Conservation (phyloP, 2,113 vertebrate genomes). For the Xenotilapia longispinis region DNA sequence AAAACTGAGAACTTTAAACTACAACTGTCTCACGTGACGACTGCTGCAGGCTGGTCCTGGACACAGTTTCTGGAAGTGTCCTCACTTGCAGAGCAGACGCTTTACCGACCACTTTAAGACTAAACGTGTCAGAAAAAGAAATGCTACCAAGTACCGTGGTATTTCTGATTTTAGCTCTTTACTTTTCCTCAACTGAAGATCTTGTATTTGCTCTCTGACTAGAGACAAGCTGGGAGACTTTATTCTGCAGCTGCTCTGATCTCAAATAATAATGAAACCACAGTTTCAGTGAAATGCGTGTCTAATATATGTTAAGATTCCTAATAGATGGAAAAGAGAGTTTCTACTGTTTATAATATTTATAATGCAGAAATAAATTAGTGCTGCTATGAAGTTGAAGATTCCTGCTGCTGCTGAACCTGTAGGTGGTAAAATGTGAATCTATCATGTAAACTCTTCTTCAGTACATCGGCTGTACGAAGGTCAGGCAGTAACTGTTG, state of each 20-base stretch:
- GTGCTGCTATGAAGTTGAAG: not conserved
- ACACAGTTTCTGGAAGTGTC: not conserved
- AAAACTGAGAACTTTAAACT: slow-evolving; percentile 25
- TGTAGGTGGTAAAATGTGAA: not conserved
- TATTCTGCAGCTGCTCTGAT: not conserved
- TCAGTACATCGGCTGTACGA: fast-evolving
- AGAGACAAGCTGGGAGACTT: not conserved
- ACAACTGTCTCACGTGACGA: slow-evolving; percentile 44
- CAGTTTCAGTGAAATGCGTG: not conserved
- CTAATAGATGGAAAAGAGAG: not conserved
- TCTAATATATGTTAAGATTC: not conserved
- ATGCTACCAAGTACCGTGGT: not conserved
- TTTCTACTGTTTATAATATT: not conserved
- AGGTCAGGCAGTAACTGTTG: not conserved
- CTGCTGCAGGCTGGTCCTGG: not conserved
- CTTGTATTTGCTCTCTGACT: not conserved
- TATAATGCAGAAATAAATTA: not conserved
- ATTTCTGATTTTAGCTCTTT: not conserved
- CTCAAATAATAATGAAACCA: not conserved
- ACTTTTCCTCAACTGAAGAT: not conserved
- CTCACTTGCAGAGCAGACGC: not conserved
- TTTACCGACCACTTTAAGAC: not conserved
- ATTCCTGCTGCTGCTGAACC: not conserved
- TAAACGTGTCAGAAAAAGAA: not conserved
- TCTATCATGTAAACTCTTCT: not conserved